Conservation (phyloP, 2,797 vertebrate species). For the Fratercula arctica region DNA sequence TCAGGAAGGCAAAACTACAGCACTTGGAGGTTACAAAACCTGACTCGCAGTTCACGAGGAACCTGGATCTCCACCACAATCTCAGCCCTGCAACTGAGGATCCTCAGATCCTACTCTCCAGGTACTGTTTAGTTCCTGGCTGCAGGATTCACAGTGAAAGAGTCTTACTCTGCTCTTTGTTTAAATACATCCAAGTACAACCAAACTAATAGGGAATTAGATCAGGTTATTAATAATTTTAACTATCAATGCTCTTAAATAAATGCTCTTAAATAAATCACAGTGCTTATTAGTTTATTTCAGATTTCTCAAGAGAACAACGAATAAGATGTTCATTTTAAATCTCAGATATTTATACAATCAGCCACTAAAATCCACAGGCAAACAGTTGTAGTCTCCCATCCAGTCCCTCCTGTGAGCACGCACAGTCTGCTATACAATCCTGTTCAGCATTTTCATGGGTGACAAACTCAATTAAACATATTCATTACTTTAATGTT, state of each 20-base stretch:
- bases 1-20: background rate
- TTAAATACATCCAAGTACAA: background rate
- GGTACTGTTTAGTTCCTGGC: background rate
- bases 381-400: background rate
- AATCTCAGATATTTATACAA: slow-evolving; percentile 25
- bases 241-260: background rate
- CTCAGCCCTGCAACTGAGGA: background rate
- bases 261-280: background rate
- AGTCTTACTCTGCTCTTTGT: background rate
- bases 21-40: background rate
- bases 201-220: background rate
- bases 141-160: background rate
- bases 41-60: background rate
- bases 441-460: slow-evolving; percentile 70
- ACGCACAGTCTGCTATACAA: background rate
- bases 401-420: background rate
- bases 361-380: background rate
- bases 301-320: background rate
- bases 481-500: slow-evolving; percentile 82
- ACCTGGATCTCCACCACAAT: background rate
- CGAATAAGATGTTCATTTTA: background rate
- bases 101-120: background rate
- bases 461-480: slow-evolving; percentile 83
- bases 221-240: background rate
- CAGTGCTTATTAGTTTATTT: background rate